Conservation (phyloP, 2,797 vertebrate species). For the Adelosebastes latens region DNA sequence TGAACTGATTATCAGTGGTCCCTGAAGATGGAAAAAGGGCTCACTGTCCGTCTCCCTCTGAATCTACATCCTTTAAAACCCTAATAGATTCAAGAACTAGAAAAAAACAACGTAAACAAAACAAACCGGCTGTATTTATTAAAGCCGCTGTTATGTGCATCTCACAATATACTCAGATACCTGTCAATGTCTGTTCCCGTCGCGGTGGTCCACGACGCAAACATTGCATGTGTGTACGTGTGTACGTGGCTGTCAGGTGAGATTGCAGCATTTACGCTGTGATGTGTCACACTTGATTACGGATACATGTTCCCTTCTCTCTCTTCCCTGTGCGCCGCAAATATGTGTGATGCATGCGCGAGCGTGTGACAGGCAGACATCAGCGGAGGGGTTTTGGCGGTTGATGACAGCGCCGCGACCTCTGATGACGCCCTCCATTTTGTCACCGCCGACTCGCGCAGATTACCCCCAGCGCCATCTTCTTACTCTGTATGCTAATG, state of each 20-base stretch:
- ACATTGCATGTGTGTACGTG: conserved; percentile 31
- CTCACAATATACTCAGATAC: conserved; percentile 64
- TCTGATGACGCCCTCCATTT: conserved; percentile 84
- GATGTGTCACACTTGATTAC: conserved; percentile 84
- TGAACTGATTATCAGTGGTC: conserved; percentile 23
- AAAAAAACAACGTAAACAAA: conserved; percentile 42
- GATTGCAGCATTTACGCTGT: conserved; percentile 73
- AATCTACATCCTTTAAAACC: conserved; percentile 40
- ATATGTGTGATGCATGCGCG: conserved; percentile 12
- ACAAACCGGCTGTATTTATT: conserved; percentile 68
- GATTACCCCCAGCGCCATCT: conserved; percentile 81
- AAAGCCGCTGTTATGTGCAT: conserved; percentile 60
- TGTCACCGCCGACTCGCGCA: conserved; percentile 72
- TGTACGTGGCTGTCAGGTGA: conserved; percentile 75
- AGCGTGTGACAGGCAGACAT: conserved; percentile 69
- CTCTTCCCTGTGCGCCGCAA: conserved; percentile 10
- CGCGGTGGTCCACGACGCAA: conserved; percentile 48
- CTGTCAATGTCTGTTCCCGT: conserved; percentile 74
- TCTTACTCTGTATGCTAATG: conserved; percentile 86
- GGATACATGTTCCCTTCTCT: conserved; percentile 62
- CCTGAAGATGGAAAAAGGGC: neutral
- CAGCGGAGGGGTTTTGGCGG: conserved; percentile 61
- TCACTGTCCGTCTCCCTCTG: conserved; percentile 7
- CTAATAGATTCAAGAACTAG: conserved; percentile 42
- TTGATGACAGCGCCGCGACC: conserved; percentile 75